Base-by-base conservation (phyloP, 1,140 invertebrate species). In the Scaptodrosophila lebanonensis region DNA sequence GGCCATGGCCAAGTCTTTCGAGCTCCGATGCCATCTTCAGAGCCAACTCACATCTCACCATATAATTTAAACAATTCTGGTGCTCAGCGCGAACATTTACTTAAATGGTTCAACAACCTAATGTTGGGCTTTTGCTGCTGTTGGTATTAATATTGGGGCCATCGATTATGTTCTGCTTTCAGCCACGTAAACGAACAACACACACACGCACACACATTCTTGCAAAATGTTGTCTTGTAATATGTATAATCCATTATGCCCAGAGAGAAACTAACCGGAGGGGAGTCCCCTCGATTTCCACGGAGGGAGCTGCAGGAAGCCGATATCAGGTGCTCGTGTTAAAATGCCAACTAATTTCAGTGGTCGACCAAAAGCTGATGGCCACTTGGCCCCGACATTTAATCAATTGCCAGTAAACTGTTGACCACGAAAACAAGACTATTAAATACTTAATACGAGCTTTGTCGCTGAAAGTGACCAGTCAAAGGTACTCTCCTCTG, bases 291-390 rank as follows among this genome's bases (percentile, higher is more conserved):
- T 25, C 39, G 62, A 48, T 69, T 64, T 59, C 57, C 76, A 48
- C 33, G 54, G 56, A 32, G 39, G 47, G 18, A 36, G 18, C 40
- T 45, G 58, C 47, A 56, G 40, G 35, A 48, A 48, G 52, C 33
- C 12, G 82, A 76, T 65, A 70, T 82, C 75, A 82, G 75, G 76
- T 82, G 75, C 60, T 82, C 76, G 75, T 83, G 75, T 83, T 82
- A 82, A 79, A 82, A 82, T 83, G 76, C 69, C 70, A 82, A 83
- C 76, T 82, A 82, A 82, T 82, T 82, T 75, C 70, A 82, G 75
- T 82, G 58, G 75, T 82, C 56, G 57, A 57, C 69, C 52, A 65
- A 53, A 59, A 51, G 52, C 63, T 67, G 48, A 48, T 66, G 36
- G 51, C 63, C 67, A 57, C 25, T 42, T 51, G 36, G 32, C 3